A percentile compares a stretch with the other conserved stretches of the same genome.
These are phyloP conservation scores for Danio jaintianensis DNA, from an alignment of 2,797 vertebrate species.

Conservation along the genomic window DNA sequence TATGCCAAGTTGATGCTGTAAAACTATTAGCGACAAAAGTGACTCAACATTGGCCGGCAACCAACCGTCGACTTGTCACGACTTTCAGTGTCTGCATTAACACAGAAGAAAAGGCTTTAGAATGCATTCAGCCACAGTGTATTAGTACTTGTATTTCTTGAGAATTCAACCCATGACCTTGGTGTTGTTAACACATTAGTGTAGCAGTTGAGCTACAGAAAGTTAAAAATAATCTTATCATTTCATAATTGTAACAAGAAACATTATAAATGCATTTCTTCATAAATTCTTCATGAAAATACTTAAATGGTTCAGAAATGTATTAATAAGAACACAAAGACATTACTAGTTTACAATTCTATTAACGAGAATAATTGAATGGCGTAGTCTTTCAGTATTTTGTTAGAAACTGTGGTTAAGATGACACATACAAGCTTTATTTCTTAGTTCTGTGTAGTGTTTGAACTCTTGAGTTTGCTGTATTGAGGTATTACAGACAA, in stretches of 20 bases:
- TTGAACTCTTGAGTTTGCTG: neutral
- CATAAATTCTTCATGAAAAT: neutral
- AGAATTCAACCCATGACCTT: neutral
- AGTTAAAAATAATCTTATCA: neutral
- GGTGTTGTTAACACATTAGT: neutral
- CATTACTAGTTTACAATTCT: neutral
- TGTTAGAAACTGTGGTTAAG: neutral
- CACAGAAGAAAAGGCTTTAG: neutral
- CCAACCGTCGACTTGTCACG: neutral
- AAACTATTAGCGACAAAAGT: neutral
- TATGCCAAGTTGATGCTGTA: too few species aligned
- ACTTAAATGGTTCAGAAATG: neutral
- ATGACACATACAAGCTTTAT: neutral
- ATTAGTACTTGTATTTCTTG: neutral
- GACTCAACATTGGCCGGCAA: neutral
- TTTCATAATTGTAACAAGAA: neutral
- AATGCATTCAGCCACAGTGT: neutral
- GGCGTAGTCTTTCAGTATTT: neutral
- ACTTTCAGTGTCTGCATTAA: neutral
- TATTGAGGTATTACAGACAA: conserved; percentile 7
- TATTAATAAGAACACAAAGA: neutral
- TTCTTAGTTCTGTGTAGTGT: neutral
- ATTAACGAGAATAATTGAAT: neutral
- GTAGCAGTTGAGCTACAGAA: neutral
- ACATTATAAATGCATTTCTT: neutral